Conservation (phyloP, 2,888 invertebrate genomes). For the Lasioglossum figueresi region DNA sequence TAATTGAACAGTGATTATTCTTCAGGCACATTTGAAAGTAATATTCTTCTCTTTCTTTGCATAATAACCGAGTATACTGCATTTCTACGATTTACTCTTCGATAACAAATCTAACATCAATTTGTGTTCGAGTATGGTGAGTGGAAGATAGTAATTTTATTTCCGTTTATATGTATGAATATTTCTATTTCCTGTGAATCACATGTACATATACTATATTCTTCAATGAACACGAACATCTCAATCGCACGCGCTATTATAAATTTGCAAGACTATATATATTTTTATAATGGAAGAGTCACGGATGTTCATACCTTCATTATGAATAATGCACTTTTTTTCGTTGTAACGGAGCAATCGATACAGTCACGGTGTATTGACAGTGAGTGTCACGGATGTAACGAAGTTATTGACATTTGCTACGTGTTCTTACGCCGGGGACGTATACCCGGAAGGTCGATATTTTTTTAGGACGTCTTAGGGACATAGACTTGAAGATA, state of each 20-base stretch:
- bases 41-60: conserved; percentile 67
- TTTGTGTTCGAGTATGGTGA: conserved; percentile 67
- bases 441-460: no score
- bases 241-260: no score
- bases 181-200: conserved; percentile 25
- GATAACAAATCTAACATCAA: conserved; percentile 64
- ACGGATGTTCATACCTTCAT: not conserved
- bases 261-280: not conserved
- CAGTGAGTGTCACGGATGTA: conserved; percentile 29
- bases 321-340: conserved; percentile 30
- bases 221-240: not conserved
- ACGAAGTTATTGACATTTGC: conserved; percentile 29
- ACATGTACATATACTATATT: conserved; percentile 5
- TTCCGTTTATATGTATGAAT: not conserved
- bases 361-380: conserved; percentile 43
- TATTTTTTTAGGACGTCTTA: no score
- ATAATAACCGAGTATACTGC: conserved; percentile 72
- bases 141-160: conserved; percentile 57
- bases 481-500: no score
- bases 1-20: not conserved
- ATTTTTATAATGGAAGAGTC: not conserved
- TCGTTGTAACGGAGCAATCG: conserved; percentile 41
- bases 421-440: conserved; percentile 12
- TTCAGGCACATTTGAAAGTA: conserved; percentile 25
- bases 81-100: conserved; percentile 59